phyloP scores from a whole-genome alignment of 1,140 invertebrate species.

The Aleiodes sp. region DNA sequence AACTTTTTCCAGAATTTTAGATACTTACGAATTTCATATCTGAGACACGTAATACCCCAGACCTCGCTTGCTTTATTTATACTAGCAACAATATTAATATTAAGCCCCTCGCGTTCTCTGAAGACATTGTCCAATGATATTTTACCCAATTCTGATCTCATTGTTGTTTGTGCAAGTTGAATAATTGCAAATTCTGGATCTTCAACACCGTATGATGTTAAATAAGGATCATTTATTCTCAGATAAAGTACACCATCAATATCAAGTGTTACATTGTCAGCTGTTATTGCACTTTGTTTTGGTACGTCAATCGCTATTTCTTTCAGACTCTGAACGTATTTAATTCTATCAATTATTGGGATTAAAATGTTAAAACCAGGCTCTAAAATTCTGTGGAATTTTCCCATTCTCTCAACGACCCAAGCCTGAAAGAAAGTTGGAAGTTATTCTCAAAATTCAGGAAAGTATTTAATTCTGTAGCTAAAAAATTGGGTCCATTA shows the following conservation, averaged over 20 bases:
- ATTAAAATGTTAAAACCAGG: slow-evolving; percentile 95
- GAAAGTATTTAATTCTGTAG: too few relatives aligned
- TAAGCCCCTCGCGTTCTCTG: slow-evolving; percentile 93
- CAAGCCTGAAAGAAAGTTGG: slow-evolving; percentile 90
- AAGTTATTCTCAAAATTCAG: too few relatives aligned
- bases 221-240: slow-evolving; percentile 91
- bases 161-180: slow-evolving; percentile 98
- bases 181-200: slow-evolving; percentile 99
- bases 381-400: slow-evolving; percentile 91
- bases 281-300: slow-evolving; percentile 97
- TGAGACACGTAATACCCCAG: slow-evolving; percentile 96
- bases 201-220: slow-evolving; percentile 97
- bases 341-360: slow-evolving; percentile 92
- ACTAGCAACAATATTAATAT: slow-evolving; percentile 94
- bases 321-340: slow-evolving; percentile 98
- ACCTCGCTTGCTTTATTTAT: slow-evolving; percentile 98
- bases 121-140: slow-evolving; percentile 98
- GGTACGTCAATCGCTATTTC: slow-evolving; percentile 99
- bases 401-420: slow-evolving; percentile 99
- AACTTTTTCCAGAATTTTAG: background rate
- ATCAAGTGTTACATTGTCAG: slow-evolving; percentile 95
- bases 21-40: slow-evolving; percentile 96
- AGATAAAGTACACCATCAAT: slow-evolving; percentile 99
- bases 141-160: slow-evolving; percentile 98
- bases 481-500: too few relatives aligned